Percentiles rank a stretch among this genome's conserved stretches.
Conservation (phyloP, 2,797 vertebrate genomes). For the Siniperca scherzeri region DNA sequence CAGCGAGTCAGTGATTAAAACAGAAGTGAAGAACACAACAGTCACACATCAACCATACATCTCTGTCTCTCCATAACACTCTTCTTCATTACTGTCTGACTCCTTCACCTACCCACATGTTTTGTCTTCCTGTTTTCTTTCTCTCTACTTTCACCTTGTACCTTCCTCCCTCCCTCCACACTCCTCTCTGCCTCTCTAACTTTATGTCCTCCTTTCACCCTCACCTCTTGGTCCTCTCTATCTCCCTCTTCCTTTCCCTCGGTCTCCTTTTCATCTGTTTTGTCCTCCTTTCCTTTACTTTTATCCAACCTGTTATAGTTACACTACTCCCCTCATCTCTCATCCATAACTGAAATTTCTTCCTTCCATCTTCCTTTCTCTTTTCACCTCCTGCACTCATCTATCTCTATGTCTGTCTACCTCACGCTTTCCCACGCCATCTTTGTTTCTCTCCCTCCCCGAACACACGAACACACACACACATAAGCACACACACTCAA, state of each 20-base stretch:
- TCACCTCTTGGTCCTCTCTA: constrained; percentile 21
- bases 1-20: constrained; percentile 51
- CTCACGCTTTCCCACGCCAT: background rate
- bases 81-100: constrained; percentile 44
- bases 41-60: constrained; percentile 47
- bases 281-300: constrained; percentile 16
- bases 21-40: constrained; percentile 44
- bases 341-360: background rate
- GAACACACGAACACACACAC: constrained; percentile 12
- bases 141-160: background rate
- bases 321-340: background rate
- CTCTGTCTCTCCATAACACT: constrained; percentile 33
- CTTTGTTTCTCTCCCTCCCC: constrained; percentile 27
- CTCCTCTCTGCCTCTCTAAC: constrained; percentile 20
- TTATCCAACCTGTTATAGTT: constrained; percentile 34
- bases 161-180: background rate
- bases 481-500: constrained; percentile 18
- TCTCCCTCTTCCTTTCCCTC: background rate
- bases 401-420: background rate
- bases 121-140: constrained; percentile 3
- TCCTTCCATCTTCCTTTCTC: background rate
- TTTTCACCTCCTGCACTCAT: constrained; percentile 19
- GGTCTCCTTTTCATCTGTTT: constrained; percentile 9
- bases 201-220: constrained; percentile 49
- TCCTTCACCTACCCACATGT: constrained; percentile 32